Conservation (phyloP, 2,888 invertebrate genomes). For the Apodemia mormo region DNA sequence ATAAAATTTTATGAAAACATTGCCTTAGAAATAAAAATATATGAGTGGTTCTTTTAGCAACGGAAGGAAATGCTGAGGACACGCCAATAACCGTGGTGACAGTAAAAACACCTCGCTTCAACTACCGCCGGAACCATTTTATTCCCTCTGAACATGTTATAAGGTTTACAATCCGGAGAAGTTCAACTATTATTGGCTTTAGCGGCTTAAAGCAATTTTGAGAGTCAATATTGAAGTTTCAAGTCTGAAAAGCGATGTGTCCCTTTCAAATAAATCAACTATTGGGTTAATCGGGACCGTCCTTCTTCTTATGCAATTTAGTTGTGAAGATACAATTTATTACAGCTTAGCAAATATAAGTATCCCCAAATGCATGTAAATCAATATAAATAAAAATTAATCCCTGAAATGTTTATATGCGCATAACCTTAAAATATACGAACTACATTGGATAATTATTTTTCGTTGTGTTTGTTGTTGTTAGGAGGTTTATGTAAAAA, state of each 20-base stretch:
- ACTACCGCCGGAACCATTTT: slow-evolving; percentile 55
- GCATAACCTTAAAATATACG: no score
- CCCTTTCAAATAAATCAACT: slow-evolving; percentile 57
- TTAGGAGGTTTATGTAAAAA: no score
- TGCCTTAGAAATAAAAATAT: slow-evolving; percentile 13
- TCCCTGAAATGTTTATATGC: no score
- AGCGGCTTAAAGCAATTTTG: slow-evolving; percentile 76
- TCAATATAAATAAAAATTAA: not conserved
- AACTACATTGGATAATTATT: no score
- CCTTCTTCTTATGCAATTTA: slow-evolving; percentile 37
- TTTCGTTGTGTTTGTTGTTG: no score
- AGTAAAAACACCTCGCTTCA: slow-evolving; percentile 66
- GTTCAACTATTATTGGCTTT: slow-evolving; percentile 63
- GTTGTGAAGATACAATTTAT: not conserved
- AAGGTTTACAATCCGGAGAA: slow-evolving; percentile 67
- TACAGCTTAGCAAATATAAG: not conserved
- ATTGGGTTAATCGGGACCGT: slow-evolving; percentile 41
- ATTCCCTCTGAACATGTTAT: slow-evolving; percentile 50
- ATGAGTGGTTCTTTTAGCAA: slow-evolving; percentile 39
- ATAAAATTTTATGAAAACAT: slow-evolving; percentile 11
- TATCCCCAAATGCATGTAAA: no score
- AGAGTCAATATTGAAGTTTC: slow-evolving; percentile 77
- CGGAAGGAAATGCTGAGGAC: slow-evolving; percentile 74
- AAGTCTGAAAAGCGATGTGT: slow-evolving; percentile 67
- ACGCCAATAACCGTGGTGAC: slow-evolving; percentile 72